Evolutionary conservation across 2,888 invertebrate species (phyloP).

Genomic region (Andrena camellia): DNA sequence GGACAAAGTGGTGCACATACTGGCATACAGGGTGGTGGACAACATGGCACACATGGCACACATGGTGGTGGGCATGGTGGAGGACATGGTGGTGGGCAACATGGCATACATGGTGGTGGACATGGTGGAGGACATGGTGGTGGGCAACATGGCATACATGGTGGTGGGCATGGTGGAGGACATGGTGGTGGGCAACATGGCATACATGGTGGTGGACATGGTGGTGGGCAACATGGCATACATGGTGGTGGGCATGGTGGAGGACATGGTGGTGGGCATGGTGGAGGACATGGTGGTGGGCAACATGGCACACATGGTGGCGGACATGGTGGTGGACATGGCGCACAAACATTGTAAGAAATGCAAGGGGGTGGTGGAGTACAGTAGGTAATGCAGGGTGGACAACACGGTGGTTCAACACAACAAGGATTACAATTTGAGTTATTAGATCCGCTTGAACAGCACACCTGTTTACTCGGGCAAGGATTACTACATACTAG

Average conservation of each 20-base stretch:
- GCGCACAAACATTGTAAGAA: slow-evolving; percentile 23
- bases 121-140: slow-evolving; percentile 65
- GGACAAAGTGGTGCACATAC: slow-evolving; percentile 1
- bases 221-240: slow-evolving; percentile 6
- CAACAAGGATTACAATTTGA: slow-evolving; percentile 14
- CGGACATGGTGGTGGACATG: slow-evolving; percentile 72
- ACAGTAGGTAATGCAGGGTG: slow-evolving; percentile 47
- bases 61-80: slow-evolving; percentile 41
- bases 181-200: slow-evolving; percentile 25
- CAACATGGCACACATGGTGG: slow-evolving; percentile 39
- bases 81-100: slow-evolving; percentile 9
- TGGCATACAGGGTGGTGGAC: slow-evolving; percentile 78
- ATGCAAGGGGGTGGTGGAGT: slow-evolving; percentile 65
- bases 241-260: slow-evolving; percentile 37
- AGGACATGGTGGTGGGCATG: slow-evolving; percentile 19
- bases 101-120: background rate
- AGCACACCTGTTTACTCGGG: slow-evolving; percentile 35
- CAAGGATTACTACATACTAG: slow-evolving; percentile 50
- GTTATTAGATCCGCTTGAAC: slow-evolving; percentile 1
- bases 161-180: slow-evolving; percentile 8
- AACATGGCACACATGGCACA: slow-evolving; percentile 66
- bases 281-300: background rate
- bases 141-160: slow-evolving; percentile 21
- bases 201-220: slow-evolving; percentile 5
- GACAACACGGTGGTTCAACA: slow-evolving; percentile 25